Percentiles rank a stretch among this genome's conserved stretches.
These are phyloP conservation scores for Acanthurus lineatus DNA, from an alignment of 2,797 vertebrate genomes.

Conservation along the genomic window DNA sequence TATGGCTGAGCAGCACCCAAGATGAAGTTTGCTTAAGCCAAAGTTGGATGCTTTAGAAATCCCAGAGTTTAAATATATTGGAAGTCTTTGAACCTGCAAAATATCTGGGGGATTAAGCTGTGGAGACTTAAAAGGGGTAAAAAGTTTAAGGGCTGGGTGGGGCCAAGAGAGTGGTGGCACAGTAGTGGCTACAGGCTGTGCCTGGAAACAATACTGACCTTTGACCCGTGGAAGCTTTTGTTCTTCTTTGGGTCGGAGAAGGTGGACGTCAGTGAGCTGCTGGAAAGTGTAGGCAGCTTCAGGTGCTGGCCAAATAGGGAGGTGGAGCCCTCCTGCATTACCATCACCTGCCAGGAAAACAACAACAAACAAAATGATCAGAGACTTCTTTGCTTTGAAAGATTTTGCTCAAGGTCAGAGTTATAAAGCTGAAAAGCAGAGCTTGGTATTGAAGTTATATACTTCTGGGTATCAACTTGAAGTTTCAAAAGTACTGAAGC, in stretches of 20 bases:
- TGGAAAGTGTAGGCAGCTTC: constrained; percentile 90
- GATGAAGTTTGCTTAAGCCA: constrained; percentile 50
- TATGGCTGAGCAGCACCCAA: constrained; percentile 46
- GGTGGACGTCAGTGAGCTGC: constrained; percentile 86
- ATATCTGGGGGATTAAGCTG: constrained; percentile 63
- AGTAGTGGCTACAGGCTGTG: constrained; percentile 28
- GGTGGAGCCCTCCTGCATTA: constrained; percentile 92
- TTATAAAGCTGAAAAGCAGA: neutral
- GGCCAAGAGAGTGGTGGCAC: neutral
- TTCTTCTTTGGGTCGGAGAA: constrained; percentile 91
- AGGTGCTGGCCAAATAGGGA: constrained; percentile 90
- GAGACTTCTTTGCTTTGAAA: neutral
- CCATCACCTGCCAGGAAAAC: constrained; percentile 87
- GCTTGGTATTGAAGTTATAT: too few species aligned
- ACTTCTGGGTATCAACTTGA: neutral
- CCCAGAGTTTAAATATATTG: constrained; percentile 60
- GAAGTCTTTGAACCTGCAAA: constrained; percentile 70
- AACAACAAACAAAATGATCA: constrained; percentile 1
- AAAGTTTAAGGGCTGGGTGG: constrained; percentile 34
- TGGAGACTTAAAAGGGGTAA: constrained; percentile 53
- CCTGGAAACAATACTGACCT: constrained; percentile 84
- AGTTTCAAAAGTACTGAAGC: neutral
- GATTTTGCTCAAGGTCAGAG: neutral
- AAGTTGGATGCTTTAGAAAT: constrained; percentile 64
- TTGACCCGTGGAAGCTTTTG: constrained; percentile 89